Evolutionary conservation across 2,113 vertebrate genomes (phyloP), one percentile per base, ranked within the genome.

Genomic region (Rhegmatorhina hoffmannsi): DNA sequence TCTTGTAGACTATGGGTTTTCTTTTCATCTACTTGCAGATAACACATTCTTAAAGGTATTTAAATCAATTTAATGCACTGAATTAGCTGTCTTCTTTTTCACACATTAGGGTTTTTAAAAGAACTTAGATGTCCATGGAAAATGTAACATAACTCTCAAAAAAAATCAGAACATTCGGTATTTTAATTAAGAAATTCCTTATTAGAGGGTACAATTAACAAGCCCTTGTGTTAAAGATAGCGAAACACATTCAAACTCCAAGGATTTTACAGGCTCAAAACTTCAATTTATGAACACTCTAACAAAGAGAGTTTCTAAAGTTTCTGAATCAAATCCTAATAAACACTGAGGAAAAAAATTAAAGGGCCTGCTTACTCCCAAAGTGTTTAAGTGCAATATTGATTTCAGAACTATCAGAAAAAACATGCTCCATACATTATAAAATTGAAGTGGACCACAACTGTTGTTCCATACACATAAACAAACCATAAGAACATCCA

Each of bases 111-210:
- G 3, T 52, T 92, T 91, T 67, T 20, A 68, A 60, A 89, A 79
- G 4, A 56, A 43, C 28, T 84, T 75, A 11, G 6, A 56, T 56
- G 24, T 53, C 70, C 29, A 79, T 13, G 40, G 18, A 84, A 44
- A 87, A 93, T 53, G 66, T 40, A 13, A 84, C 18, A 16, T 40
- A 60, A 12, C 21, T 44, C 44, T 23, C 82, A 78, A 63, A 31
- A 31, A 94, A 33, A 93, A 94, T 49, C 19, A 72, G 21, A 25
- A 74, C 33, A 81, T 63, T 29, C 31, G 28, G 17, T 67, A 72
- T 85, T 70, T 79, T 69, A 81, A 80, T 80, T 25, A 84, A 92
- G 67, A 93, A 55, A 68, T 53, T 87, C 36, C 15, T 38, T 69
- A 67, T 36, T 14, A 72, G 26, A 74, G 38, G 20, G 7, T 68